A percentile compares a stretch with the other conserved stretches of the same genome.
phyloP scores from a whole-genome alignment of 2,888 invertebrate genomes.

The Tenthredo amoena region DNA sequence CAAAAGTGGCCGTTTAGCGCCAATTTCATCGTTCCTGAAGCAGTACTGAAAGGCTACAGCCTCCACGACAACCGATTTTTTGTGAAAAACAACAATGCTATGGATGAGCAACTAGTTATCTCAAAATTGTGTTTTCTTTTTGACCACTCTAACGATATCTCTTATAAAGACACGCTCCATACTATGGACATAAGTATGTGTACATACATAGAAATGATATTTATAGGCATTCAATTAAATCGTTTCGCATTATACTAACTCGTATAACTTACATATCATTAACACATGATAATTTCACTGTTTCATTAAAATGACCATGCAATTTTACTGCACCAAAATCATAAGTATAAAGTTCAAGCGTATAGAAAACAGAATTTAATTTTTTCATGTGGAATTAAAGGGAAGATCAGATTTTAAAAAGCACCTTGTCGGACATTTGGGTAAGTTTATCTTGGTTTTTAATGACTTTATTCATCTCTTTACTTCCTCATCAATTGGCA shows the following conservation, averaged over 20 bases:
- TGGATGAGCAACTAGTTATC: not conserved
- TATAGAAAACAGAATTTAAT: not conserved
- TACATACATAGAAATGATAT: not conserved
- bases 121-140: not conserved
- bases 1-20: too few species aligned
- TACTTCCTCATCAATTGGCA: not conserved
- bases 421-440: not conserved
- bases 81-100: too few species aligned
- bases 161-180: not conserved
- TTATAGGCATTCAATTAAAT: not conserved
- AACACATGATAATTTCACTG: not conserved
- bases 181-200: conserved; percentile 39
- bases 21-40: too few species aligned
- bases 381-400: not conserved
- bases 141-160: not conserved
- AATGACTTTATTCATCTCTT: not conserved
- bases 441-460: not conserved
- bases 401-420: not conserved
- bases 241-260: not conserved
- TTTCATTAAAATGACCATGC: not conserved
- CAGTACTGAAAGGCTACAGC: too few species aligned
- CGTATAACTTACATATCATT: not conserved
- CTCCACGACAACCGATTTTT: too few species aligned
- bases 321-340: not conserved
- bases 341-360: not conserved